A percentile compares a stretch with the other conserved stretches of the same genome.
Conservation (phyloP, 2,888 invertebrate species). For the Camptogramma bilineatum region DNA sequence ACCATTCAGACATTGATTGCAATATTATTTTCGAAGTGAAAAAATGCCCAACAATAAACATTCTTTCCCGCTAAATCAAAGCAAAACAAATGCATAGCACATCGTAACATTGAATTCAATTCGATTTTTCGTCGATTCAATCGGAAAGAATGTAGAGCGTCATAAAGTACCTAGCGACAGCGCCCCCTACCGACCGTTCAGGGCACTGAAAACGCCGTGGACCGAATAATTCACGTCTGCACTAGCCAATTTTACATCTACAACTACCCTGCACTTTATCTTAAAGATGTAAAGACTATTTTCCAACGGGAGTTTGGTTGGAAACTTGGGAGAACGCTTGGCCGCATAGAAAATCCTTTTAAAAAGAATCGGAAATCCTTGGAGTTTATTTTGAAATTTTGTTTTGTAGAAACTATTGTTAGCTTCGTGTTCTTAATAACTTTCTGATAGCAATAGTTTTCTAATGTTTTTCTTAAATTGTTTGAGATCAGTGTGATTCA, state of each 20-base stretch:
- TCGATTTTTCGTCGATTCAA: constrained; percentile 59
- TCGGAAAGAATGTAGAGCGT: constrained; percentile 59
- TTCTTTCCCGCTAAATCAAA: constrained; percentile 6
- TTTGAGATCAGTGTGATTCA: too few relatives aligned
- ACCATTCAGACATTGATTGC: too few relatives aligned
- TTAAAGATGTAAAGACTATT: constrained; percentile 17
- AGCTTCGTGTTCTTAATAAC: constrained; percentile 15
- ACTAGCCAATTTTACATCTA: constrained; percentile 47
- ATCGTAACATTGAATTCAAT: constrained; percentile 62
- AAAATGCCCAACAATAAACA: neutral
- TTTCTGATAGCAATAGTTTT: neutral
- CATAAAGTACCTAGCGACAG: constrained; percentile 64
- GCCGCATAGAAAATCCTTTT: constrained; percentile 47
- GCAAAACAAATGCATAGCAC: constrained; percentile 22
- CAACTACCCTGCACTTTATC: constrained; percentile 32
- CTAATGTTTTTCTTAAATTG: neutral
- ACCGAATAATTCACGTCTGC: constrained; percentile 68
- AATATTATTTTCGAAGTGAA: too few relatives aligned
- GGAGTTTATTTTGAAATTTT: constrained; percentile 39
- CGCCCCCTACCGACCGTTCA: constrained; percentile 53
- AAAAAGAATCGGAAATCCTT: constrained; percentile 42
- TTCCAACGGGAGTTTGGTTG: constrained; percentile 24
- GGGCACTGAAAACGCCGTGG: constrained; percentile 58
- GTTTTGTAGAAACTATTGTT: constrained; percentile 21
- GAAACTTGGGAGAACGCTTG: constrained; percentile 38